These are phyloP conservation scores for Rachycentron canadum DNA, from an alignment of 2,797 vertebrate genomes.

Conservation along the genomic window DNA sequence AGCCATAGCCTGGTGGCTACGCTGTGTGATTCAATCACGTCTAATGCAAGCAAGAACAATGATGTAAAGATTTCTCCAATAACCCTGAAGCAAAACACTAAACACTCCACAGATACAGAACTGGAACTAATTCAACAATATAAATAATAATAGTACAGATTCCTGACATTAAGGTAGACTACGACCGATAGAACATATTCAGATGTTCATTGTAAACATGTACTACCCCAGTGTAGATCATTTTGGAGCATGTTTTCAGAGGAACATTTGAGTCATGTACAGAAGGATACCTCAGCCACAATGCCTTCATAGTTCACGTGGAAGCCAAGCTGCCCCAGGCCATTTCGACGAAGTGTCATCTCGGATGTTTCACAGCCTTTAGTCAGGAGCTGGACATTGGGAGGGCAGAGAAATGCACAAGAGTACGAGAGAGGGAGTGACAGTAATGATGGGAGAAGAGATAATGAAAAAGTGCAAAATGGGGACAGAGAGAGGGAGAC, in stretches of 20 bases:
- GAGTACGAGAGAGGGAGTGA: neutral
- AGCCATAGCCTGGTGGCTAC: neutral
- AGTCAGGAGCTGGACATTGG: slow-evolving; percentile 87
- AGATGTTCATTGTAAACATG: neutral
- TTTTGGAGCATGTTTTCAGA: slow-evolving; percentile 10
- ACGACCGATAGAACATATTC: neutral
- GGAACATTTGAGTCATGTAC: neutral
- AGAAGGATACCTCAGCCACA: slow-evolving; percentile 88
- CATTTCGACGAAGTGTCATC: slow-evolving; percentile 97
- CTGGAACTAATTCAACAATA: neutral
- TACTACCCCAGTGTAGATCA: neutral
- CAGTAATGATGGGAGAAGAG: neutral
- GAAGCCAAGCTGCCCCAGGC: slow-evolving; percentile 97
- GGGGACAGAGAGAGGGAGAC: neutral
- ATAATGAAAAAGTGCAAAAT: neutral
- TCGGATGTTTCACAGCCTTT: slow-evolving; percentile 97
- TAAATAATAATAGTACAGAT: no score
- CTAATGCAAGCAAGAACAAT: neutral
- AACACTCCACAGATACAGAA: slow-evolving; percentile 5
- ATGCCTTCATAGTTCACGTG: slow-evolving; percentile 99
- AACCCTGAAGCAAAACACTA: neutral
- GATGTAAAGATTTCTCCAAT: no score
- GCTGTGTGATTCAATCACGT: neutral
- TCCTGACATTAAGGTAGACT: no score
- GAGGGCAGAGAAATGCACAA: slow-evolving; percentile 7